phyloP scores from a whole-genome alignment of 2,797 vertebrate genomes.

The Malurus splendens region DNA sequence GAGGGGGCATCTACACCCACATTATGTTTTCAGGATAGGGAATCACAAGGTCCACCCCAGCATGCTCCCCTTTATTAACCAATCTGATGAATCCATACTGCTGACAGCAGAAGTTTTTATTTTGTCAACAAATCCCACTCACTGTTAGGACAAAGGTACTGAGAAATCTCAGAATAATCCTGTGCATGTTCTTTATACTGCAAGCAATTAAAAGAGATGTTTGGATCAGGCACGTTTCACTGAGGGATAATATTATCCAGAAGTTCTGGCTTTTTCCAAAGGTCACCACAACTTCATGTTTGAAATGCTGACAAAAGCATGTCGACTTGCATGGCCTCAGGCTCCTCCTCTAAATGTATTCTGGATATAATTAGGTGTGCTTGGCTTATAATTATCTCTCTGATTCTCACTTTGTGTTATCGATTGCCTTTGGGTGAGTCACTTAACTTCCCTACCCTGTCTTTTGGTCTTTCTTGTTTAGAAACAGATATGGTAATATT shows the following conservation, averaged over 20 bases:
- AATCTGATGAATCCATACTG: not conserved
- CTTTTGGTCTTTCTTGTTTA: conserved; percentile 26
- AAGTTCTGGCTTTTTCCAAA: not conserved
- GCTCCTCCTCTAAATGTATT: not conserved
- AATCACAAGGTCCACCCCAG: not conserved
- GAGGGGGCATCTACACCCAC: not conserved
- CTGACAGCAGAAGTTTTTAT: not conserved
- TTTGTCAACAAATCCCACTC: conserved; percentile 19
- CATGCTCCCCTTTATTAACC: not conserved
- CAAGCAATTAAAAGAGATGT: not conserved
- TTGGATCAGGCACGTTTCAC: not conserved
- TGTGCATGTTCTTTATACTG: not conserved
- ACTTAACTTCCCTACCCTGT: not conserved
- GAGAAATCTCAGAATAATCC: not conserved
- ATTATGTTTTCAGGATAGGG: not conserved
- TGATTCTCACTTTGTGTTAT: conserved; percentile 37
- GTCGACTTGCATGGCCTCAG: not conserved
- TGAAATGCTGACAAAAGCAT: not conserved
- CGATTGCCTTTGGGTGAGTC: conserved; percentile 18
- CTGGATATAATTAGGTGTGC: conserved; percentile 1
- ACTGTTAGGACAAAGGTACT: not conserved
- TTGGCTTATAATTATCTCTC: conserved; percentile 17
- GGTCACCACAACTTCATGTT: not conserved
- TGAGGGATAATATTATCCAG: not conserved
- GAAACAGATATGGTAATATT: conserved; percentile 1